phyloP scores from a whole-genome alignment of 92 coral and sea anemone species.

The Epizoanthus scotinus region DNA sequence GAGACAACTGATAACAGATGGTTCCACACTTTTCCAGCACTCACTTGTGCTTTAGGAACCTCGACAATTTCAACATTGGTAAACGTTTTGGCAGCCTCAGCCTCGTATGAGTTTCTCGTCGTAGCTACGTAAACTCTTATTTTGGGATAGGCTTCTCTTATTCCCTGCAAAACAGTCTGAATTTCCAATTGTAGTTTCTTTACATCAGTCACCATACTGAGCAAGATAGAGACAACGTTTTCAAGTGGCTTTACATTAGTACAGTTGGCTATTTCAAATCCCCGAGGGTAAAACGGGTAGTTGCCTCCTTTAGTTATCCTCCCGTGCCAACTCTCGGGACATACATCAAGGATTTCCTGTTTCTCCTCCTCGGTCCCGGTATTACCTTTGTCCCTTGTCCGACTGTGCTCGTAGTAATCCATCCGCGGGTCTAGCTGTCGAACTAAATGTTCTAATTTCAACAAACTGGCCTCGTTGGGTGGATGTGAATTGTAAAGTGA shows the following conservation, averaged over 20 bases:
- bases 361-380: too few relatives aligned
- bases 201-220: neutral
- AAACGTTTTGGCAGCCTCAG: slow-evolving; percentile 15
- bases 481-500: too few relatives aligned
- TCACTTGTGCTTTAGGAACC: neutral
- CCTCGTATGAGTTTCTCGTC: slow-evolving; percentile 3
- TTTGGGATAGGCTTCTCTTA: slow-evolving; percentile 19
- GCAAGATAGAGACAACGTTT: neutral
- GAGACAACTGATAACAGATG: slow-evolving; percentile 16
- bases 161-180: too few relatives aligned
- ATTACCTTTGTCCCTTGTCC: too few relatives aligned
- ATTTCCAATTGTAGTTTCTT: too few relatives aligned
- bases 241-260: slow-evolving; percentile 50
- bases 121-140: slow-evolving; percentile 32
- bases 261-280: slow-evolving; percentile 47
- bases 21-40: slow-evolving; percentile 49
- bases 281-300: slow-evolving; percentile 41
- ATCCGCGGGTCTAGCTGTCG: too few relatives aligned
- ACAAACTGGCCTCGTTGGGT: too few relatives aligned
- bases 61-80: slow-evolving; percentile 21
- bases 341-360: too few relatives aligned
- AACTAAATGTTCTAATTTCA: too few relatives aligned
- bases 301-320: too few relatives aligned
- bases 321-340: too few relatives aligned
- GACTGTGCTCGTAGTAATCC: too few relatives aligned